Evolutionary conservation across 2,797 vertebrate species (phyloP), one percentile per base, ranked within the genome.

Genomic region (Myotis planiceps): DNA sequence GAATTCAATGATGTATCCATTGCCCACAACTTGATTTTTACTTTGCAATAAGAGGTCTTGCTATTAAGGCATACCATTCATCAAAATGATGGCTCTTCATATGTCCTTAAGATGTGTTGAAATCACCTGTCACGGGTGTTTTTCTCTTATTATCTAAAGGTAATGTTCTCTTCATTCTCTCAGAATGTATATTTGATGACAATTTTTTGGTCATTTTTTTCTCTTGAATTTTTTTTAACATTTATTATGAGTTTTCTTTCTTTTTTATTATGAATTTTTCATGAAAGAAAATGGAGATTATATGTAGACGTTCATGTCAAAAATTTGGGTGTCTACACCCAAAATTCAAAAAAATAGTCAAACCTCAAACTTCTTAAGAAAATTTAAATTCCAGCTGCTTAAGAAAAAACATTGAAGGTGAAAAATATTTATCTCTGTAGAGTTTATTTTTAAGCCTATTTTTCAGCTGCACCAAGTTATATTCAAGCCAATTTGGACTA

Each of bases 381-480:
- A 42, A 42, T 42, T 90, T 16, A 89, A 92, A 92, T 84, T 78
- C 34, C n/a, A 87, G 53, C 71, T 66, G 37, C 49, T 87, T 95
- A 80, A 89, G 58, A 95, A 95, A 94, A 80, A 37, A 83, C 60
- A 80, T 80, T 84, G 29, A 92, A 93, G 58, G 72, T 93, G n/a
- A 79, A 95, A 90, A 97, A 74, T 89, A 89, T 83, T 68, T 79
- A 87, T 71, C 82, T 69, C 60, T 83, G 4, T 75, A 84, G 14
- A 39, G 18, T 90, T 96, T 92, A 92, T 93, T 95, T 95, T 94
- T 97, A 93, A 94, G 13, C 14, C 65, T 83, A 55, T 83, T 93
- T 93, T 92, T 95, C 71, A 91, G 58, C 34, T 84, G 37, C 23
- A 68, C 18, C 27, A 19, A 89, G 55, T 89, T 84, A 80, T 13